Percentiles rank a stretch among this genome's conserved stretches.
Conservation (phyloP, 1,140 invertebrate genomes). For the Temnothorax longispinosus region DNA sequence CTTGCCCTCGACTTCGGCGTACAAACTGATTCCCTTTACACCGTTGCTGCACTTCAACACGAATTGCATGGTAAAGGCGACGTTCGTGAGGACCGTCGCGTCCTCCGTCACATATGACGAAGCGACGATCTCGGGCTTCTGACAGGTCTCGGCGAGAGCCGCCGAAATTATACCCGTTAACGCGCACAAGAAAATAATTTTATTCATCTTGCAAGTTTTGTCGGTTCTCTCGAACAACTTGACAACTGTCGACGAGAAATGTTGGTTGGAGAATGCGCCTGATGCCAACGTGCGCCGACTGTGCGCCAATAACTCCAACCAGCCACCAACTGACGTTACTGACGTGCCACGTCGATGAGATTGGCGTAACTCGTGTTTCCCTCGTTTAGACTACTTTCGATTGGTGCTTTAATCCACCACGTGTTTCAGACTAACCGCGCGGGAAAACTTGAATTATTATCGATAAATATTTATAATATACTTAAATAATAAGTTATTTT, state of each 20-base stretch:
- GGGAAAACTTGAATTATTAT: no score
- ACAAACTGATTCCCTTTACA: conserved; percentile 90
- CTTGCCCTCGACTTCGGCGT: conserved; percentile 94
- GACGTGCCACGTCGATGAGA: conserved; percentile 35
- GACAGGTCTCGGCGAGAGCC: conserved; percentile 83
- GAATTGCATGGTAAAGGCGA: conserved; percentile 93
- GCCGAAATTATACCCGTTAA: conserved; percentile 45
- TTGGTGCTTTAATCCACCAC: no score
- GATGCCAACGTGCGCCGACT: neutral
- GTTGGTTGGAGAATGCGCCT: neutral
- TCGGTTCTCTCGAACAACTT: neutral
- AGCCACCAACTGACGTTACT: neutral
- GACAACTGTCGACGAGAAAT: neutral
- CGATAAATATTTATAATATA: no score
- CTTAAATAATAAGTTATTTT: no score
- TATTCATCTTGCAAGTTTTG: conserved; percentile 26
- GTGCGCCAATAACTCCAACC: neutral
- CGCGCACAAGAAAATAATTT: neutral
- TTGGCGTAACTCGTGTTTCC: conserved; percentile 5
- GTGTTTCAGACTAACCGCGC: no score
- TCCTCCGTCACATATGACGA: conserved; percentile 95
- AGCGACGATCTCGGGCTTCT: conserved; percentile 88
- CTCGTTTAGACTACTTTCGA: no score
- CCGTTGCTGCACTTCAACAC: conserved; percentile 89
- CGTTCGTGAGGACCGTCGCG: conserved; percentile 94